Conservation (phyloP, 2,113 vertebrate genomes). For the Riparia riparia region DNA sequence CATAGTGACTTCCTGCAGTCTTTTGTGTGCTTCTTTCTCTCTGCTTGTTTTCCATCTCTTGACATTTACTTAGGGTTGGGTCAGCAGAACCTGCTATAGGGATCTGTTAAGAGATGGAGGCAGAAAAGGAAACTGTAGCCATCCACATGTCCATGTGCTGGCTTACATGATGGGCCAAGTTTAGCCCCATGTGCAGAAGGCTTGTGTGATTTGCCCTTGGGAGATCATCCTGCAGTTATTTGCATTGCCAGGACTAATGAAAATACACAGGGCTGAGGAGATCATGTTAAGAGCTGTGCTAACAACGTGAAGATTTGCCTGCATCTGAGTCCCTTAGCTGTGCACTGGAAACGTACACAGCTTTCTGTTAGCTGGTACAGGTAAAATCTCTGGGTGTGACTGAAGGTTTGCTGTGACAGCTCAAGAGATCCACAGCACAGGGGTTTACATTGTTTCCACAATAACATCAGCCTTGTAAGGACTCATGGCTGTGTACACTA, state of each 20-base stretch:
- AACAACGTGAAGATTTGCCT: not conserved
- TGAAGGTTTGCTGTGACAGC: not conserved
- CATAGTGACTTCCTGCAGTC: not conserved
- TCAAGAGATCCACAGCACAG: not conserved
- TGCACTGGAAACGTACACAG: not conserved
- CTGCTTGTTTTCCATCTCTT: not conserved
- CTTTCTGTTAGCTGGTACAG: not conserved
- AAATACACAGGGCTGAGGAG: not conserved
- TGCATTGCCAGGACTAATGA: not conserved
- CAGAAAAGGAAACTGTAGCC: not conserved
- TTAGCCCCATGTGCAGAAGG: not conserved
- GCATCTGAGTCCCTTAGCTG: not conserved
- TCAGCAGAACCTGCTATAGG: not conserved
- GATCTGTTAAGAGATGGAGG: not conserved
- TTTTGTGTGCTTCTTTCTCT: not conserved
- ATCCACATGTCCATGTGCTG: not conserved
- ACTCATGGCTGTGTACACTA: not conserved
- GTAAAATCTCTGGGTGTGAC: not conserved
- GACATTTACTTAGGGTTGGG: not conserved
- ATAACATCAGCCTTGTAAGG: not conserved
- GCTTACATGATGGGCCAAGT: not conserved
- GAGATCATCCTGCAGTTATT: not conserved
- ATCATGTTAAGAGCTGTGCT: not conserved
- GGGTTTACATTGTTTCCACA: not conserved
- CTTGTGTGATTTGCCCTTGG: not conserved